Conservation (phyloP, 2,888 invertebrate species). For the Drosophila parthenogenetica region DNA sequence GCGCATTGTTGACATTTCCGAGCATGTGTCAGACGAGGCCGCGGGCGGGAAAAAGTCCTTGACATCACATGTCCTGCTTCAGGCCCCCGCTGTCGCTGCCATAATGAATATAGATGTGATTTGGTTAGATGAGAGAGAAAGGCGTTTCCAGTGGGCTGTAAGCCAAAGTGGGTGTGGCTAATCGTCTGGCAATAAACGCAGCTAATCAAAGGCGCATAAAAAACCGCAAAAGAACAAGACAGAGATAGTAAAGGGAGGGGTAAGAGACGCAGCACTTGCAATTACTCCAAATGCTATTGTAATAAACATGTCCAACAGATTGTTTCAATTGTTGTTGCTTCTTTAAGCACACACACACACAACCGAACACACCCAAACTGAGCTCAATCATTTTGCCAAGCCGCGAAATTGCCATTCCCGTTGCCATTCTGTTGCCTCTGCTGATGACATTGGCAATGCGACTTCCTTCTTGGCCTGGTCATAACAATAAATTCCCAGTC, state of each 20-base stretch:
- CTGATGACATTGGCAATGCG: slow-evolving; percentile 66
- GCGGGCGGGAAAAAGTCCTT: slow-evolving; percentile 46
- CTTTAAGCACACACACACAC: slow-evolving; percentile 6
- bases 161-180: slow-evolving; percentile 72
- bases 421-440: slow-evolving; percentile 26
- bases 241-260: slow-evolving; percentile 1
- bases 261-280: slow-evolving; percentile 46
- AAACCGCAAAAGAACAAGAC: slow-evolving; percentile 4
- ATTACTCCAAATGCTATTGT: slow-evolving; percentile 72
- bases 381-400: slow-evolving; percentile 60
- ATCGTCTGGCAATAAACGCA: slow-evolving; percentile 68
- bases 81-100: slow-evolving; percentile 43
- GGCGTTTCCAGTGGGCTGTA: slow-evolving; percentile 27
- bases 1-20: slow-evolving; percentile 82
- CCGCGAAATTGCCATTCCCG: slow-evolving; percentile 51
- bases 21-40: slow-evolving; percentile 75
- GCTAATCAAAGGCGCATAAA: slow-evolving; percentile 71
- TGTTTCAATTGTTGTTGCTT: slow-evolving; percentile 65
- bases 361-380: neutral
- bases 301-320: slow-evolving; percentile 80
- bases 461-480: slow-evolving; percentile 61
- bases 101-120: slow-evolving; percentile 84
- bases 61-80: slow-evolving; percentile 62
- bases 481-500: slow-evolving; percentile 81
- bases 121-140: slow-evolving; percentile 64